Base-by-base conservation (phyloP, 2,888 invertebrate genomes). In the Hyppa rectilinea region DNA sequence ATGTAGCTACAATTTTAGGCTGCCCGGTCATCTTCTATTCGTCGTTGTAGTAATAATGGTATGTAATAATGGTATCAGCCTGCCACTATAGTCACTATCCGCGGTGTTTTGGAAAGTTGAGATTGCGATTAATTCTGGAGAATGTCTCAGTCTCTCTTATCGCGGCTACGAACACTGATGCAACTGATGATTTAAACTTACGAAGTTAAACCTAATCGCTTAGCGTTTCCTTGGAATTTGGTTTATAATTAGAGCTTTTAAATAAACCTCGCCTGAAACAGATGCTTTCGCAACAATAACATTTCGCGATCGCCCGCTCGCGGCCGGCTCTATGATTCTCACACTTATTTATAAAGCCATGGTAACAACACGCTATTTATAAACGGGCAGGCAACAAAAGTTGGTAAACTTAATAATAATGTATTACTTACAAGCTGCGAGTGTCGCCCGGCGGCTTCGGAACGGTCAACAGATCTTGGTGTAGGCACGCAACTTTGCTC, bases 351-450 rank as follows among this genome's bases (percentile, higher is more conserved):
- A 87, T 84, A 88, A 83, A 84, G 76, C 78, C 65, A 78, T 77
- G 56, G 82, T 83, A 85, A 78, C 77, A 75, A 66, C 52, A 73
- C 59, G 80, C 79, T 87, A 87, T 72, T 80, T 80, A 78, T 81
- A 85, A 71, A 77, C 69, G 58, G 70, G 56, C 79, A 65, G 26
- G 61, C 47, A 76, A 75, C 50, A 76, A 71, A 71, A 82, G 58
- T 78, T 81, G 52, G 26, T 68, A 62, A 80, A 78, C 73, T 71
- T 81, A 74, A 83, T n/a, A 65, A 72, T 60, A 65, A 60, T 66
- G 73, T 17, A 67, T 71, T 89, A 94, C 94, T 94, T 88, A 95
- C 94, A 95, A 85, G 23, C 93, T 94, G 78, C 92, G 90, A n/a
- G 91, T 89, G 62, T 94, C 92, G 56, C 83, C 64, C 52, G 93